Base-by-base conservation (phyloP, 2,888 invertebrate genomes). In the Plebejus argus region DNA sequence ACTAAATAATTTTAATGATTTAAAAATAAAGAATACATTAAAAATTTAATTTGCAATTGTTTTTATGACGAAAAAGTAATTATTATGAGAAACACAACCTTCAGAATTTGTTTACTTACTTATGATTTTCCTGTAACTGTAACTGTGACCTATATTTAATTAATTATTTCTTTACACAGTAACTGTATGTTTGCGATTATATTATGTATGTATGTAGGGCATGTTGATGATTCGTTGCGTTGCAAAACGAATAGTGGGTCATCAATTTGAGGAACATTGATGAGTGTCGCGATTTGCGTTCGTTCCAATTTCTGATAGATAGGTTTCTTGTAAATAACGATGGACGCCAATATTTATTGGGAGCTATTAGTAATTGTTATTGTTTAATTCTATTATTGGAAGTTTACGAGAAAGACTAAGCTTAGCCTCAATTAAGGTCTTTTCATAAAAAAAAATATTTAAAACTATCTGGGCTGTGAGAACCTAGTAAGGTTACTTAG, bases 361-460 rank as follows among this genome's bases (percentile, higher is more conserved):
- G 0, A 66, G 66, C 28, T 66, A 33, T 66, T 66, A 66, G 15
- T 66, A 66, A 33, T 66, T 66, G 66, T 66, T 66, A 66, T 66
- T 28, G 18, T 18, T 66, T 61, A 20, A 61, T 23, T 61, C 20
- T 61, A 33, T 66, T 72, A n/a, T 72, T 39, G 71, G 39, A 8
- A 72, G 23, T 66, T 15, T 28, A 66, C 66, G 66, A 5, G 12
- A 20, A 20, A 28, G 3, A 66, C 6, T 28, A 15, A 66, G 28
- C 53, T 53, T 18, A 53, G 5, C 53, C 53, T 53, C 18, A 28
- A 28, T n/a, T n/a, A 28, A 28, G 28, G 28, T 53, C 33, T 53
- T 53, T 18, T 53, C 18, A 53, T 15, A 15, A 3, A 15, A 15
- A n/a, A n/a, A n/a, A n/a, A n/a, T n/a, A n/a, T 49, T 49, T 49